Base-by-base conservation (phyloP, 2,888 invertebrate species). In the Catocala nupta region DNA sequence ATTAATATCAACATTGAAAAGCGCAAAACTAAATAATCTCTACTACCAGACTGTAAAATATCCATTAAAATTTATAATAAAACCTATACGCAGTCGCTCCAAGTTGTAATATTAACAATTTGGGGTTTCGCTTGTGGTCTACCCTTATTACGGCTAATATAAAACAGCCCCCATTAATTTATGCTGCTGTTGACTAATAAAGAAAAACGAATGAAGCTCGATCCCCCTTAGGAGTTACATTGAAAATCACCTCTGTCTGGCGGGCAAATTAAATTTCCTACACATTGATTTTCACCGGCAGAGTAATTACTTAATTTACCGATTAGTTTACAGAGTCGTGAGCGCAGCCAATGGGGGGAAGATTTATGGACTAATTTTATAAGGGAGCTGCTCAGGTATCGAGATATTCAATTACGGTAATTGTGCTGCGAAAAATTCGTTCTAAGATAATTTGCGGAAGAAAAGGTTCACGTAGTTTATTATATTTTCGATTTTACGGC, bases 241-340 rank as follows among this genome's bases (percentile, higher is more conserved):
- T 82, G 82, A 81, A 85, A 83, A 85, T 81, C 83, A 80, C 78
- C 84, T 82, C 81, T 77, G 83, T 82, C 84, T 86, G 81, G 81
- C 82, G 73, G 79, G 81, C 82, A 86, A 91, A 91, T 92, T 90
- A 87, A 91, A 90, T 91, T 90, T 88, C 84, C 83, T 85, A 85
- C 87, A 88, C 89, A 91, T 91, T 91, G 90, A 90, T 90, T 91
- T 89, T 86, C 85, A 87, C 80, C 80, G 81, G 81, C 80, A 77
- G 80, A 83, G 84, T 90, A 90, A 90, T 92, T 90, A 90, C 84
- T 88, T 90, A 89, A 91, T 91, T 90, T 87, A 82, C 79, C 87
- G 88, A 90, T 90, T 88, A 90, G 87, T 90, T 91, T 85, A 88
- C 87, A 85, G 83, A 85, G 83, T 78, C 77, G 81, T 85, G 86